These are phyloP conservation scores for Notechis scutatus DNA, from an alignment of 2,113 vertebrate genomes.

Conservation along the genomic window DNA sequence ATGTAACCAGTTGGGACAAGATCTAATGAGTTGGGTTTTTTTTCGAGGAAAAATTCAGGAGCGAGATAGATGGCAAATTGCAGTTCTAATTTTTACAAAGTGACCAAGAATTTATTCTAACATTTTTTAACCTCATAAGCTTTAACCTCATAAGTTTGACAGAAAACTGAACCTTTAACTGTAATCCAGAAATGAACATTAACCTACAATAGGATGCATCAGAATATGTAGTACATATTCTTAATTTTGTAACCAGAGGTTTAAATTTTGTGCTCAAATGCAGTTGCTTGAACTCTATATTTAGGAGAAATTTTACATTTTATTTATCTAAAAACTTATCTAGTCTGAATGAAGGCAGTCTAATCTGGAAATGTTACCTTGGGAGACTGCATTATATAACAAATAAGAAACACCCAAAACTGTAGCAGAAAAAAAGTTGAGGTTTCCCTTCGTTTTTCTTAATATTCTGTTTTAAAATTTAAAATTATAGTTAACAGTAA, in stretches of 20 bases:
- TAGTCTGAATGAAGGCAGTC: background rate
- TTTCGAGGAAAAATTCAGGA: background rate
- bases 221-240: background rate
- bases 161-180: background rate
- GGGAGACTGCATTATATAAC: background rate
- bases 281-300: background rate
- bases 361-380: background rate
- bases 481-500: background rate
- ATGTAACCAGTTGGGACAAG: background rate
- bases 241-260: background rate
- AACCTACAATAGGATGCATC: background rate
- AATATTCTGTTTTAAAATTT: background rate
- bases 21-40: background rate
- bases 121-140: background rate
- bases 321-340: background rate
- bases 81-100: background rate
- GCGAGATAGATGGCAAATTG: background rate
- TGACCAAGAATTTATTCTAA: background rate
- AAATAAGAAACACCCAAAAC: background rate
- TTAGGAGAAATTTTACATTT: background rate
- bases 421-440: background rate
- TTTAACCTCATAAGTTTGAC: background rate
- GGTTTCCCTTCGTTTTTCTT: background rate
- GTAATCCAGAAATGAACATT: background rate
- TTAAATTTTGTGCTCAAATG: background rate